Evolutionary conservation across 2,888 invertebrate species (phyloP).

Genomic region (Pollenia amentaria): DNA sequence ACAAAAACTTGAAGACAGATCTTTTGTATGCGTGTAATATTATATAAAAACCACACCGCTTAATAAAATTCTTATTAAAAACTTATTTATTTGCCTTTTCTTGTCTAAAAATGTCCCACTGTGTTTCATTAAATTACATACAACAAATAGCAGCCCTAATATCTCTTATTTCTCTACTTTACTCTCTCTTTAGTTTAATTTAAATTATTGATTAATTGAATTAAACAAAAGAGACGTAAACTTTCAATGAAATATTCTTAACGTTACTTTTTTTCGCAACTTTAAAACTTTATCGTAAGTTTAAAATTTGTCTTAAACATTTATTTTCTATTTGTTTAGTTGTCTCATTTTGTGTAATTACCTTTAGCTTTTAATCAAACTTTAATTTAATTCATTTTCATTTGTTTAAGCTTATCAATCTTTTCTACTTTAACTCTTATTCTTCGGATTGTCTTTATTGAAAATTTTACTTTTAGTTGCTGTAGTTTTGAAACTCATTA

Average conservation of each 20-base stretch:
- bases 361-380: constrained; percentile 62
- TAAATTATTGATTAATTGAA: constrained; percentile 70
- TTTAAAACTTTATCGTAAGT: neutral
- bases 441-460: constrained; percentile 1
- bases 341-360: constrained; percentile 64
- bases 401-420: constrained; percentile 50
- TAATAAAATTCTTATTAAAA: too few species aligned
- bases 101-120: too few species aligned
- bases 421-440: neutral
- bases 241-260: neutral
- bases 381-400: constrained; percentile 55
- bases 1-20: too few species aligned
- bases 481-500: constrained; percentile 1
- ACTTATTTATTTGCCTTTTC: too few species aligned
- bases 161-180: neutral
- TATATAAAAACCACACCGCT: too few species aligned
- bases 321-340: constrained; percentile 11
- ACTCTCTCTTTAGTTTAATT: constrained; percentile 20
- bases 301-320: constrained; percentile 3
- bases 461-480: neutral
- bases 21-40: too few species aligned
- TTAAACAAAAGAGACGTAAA: constrained; percentile 19
- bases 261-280: neutral
- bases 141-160: neutral
- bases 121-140: neutral